A percentile compares a stretch with the other conserved stretches of the same genome.
These are phyloP conservation scores for Gibbula magus DNA, from an alignment of 2,888 invertebrate species.

Conservation along the genomic window DNA sequence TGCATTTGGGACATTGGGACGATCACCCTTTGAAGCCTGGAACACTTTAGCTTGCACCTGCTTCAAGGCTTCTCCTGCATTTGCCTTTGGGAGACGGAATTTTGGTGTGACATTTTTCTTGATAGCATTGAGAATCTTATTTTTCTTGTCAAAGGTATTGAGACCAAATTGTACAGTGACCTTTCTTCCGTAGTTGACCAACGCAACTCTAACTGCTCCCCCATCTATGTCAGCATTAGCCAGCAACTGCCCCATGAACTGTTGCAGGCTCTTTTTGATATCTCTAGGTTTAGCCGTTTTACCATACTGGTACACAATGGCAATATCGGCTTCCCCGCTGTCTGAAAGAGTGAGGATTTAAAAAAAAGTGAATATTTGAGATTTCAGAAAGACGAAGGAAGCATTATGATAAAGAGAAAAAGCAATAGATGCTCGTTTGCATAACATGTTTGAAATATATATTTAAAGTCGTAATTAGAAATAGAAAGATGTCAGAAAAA, in stretches of 20 bases:
- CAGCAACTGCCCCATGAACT: slow-evolving; percentile 50
- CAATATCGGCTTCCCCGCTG: slow-evolving; percentile 49
- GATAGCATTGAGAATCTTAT: slow-evolving; percentile 41
- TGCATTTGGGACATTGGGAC: slow-evolving; percentile 53
- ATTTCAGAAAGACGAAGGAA: no score
- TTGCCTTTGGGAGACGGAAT: slow-evolving; percentile 35
- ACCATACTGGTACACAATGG: slow-evolving; percentile 54
- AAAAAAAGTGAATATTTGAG: no score
- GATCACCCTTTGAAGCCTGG: slow-evolving; percentile 38
- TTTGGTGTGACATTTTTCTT: slow-evolving; percentile 38
- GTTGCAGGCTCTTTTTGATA: slow-evolving; percentile 46
- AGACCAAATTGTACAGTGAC: slow-evolving; percentile 51
- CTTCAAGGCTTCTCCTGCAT: slow-evolving; percentile 38
- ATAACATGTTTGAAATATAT: no score
- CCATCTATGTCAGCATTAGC: slow-evolving; percentile 49
- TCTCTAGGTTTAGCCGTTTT: slow-evolving; percentile 42
- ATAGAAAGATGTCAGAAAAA: no score
- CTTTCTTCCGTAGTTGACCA: slow-evolving; percentile 71
- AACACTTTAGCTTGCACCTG: slow-evolving; percentile 43
- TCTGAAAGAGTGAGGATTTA: slow-evolving; percentile 25
- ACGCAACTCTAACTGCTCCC: slow-evolving; percentile 57
- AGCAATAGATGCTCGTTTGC: no score
- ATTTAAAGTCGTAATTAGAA: no score
- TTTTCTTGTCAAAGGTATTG: slow-evolving; percentile 41
- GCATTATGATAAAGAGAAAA: no score